Conservation (phyloP, 2,113 vertebrate genomes). For the Sapajus apella region DNA sequence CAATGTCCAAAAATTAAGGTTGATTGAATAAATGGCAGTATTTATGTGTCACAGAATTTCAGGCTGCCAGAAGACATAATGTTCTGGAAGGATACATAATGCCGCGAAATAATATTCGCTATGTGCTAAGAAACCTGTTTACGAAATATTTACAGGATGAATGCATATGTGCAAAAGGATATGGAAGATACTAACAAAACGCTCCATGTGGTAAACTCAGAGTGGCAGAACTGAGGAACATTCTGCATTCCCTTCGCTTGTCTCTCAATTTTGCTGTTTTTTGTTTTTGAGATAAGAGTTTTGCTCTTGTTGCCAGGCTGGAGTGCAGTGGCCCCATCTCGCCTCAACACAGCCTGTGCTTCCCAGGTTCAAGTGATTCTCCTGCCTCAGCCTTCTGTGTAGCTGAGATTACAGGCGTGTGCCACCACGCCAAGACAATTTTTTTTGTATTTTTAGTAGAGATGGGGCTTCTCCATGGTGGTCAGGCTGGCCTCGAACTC, state of each 20-base stretch:
- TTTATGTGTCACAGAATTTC: background rate
- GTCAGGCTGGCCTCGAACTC: too few relatives aligned
- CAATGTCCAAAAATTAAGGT: background rate
- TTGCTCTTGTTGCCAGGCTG: too few relatives aligned
- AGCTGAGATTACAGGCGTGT: too few relatives aligned
- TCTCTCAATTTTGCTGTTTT: background rate
- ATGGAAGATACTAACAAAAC: accelerated
- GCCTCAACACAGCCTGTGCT: too few relatives aligned
- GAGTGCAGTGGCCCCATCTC: too few relatives aligned
- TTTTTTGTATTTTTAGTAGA: too few relatives aligned
- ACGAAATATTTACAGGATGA: accelerated
- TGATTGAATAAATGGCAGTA: accelerated
- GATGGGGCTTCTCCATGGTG: too few relatives aligned
- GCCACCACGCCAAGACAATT: too few relatives aligned
- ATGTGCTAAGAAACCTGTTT: accelerated
- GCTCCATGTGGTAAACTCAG: accelerated
- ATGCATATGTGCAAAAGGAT: accelerated
- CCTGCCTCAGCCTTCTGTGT: too few relatives aligned
- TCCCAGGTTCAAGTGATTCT: too few relatives aligned
- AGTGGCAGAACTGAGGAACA: accelerated
- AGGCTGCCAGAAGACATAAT: background rate
- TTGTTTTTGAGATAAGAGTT: too few relatives aligned
- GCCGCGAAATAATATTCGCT: accelerated
- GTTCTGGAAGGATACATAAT: accelerated
- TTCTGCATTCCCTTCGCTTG: accelerated